These are phyloP conservation scores for Blennius ocellaris DNA, from an alignment of 2,113 vertebrate species.

Conservation along the genomic window DNA sequence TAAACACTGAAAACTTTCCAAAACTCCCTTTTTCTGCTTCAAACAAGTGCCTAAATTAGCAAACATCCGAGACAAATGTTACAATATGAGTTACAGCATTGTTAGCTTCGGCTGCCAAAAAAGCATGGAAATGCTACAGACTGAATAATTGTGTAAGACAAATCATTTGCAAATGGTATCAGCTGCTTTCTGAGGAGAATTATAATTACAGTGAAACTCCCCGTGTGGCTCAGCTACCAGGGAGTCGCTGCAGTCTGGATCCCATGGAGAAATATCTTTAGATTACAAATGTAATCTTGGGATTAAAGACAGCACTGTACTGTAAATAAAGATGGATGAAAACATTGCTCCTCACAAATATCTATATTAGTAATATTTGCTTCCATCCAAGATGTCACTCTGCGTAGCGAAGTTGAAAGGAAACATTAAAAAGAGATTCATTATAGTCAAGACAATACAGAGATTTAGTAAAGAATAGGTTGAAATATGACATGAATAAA, in stretches of 20 bases:
- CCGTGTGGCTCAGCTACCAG: constrained; percentile 28
- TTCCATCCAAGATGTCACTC: no score
- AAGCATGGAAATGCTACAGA: background rate
- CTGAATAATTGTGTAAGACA: background rate
- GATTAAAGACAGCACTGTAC: constrained; percentile 39
- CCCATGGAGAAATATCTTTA: constrained; percentile 58
- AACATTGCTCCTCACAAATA: constrained; percentile 10
- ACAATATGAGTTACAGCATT: no score
- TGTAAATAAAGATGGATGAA: constrained; percentile 6
- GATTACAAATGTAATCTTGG: constrained; percentile 64
- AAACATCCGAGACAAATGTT: no score
- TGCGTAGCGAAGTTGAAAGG: no score
- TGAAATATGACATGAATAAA: no score
- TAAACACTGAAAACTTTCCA: background rate
- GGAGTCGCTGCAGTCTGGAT: constrained; percentile 20
- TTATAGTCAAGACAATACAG: no score
- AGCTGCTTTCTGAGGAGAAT: constrained; percentile 16
- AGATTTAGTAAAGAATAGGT: no score
- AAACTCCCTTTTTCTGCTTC: background rate
- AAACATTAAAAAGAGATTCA: no score
- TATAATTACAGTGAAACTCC: constrained; percentile 47
- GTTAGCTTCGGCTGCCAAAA: background rate
- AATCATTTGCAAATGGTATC: constrained; percentile 4
- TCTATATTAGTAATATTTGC: no score
- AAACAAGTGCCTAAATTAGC: no score